phyloP scores from a whole-genome alignment of 2,113 vertebrate species.

The Sphyrna mokarran region DNA sequence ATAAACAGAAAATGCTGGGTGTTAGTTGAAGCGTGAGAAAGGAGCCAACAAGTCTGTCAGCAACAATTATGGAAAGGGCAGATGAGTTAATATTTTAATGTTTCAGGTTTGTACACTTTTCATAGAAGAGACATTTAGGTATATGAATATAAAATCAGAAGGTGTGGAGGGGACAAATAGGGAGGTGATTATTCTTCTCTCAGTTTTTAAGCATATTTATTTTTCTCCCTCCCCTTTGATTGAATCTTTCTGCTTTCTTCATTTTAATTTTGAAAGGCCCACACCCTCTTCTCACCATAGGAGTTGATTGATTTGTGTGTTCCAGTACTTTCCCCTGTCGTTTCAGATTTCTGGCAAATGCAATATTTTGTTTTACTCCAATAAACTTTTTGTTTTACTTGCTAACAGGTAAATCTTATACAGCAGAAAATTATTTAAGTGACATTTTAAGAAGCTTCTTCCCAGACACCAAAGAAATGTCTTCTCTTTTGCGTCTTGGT shows the following conservation, averaged over 20 bases:
- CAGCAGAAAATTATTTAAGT: neutral
- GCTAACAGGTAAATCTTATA: neutral
- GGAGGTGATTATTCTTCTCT: neutral
- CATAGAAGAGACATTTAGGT: neutral
- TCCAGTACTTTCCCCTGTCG: neutral
- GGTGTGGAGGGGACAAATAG: neutral
- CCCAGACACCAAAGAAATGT: neutral
- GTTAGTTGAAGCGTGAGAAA: neutral
- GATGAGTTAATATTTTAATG: neutral
- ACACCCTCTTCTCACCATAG: neutral
- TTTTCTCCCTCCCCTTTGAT: neutral
- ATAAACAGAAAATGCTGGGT: neutral
- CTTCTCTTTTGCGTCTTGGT: neutral
- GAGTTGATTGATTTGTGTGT: neutral
- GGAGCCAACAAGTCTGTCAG: neutral
- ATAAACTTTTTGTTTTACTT: neutral
- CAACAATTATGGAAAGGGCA: neutral
- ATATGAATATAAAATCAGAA: neutral
- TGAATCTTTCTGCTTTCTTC: neutral
- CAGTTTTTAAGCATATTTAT: neutral
- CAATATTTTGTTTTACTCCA: neutral
- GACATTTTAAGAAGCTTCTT: neutral
- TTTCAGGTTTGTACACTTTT: neutral
- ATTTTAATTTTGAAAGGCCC: neutral
- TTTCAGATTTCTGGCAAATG: neutral